Evolutionary conservation across 2,797 vertebrate species (phyloP).

Genomic region (Enteromius argenteus): DNA sequence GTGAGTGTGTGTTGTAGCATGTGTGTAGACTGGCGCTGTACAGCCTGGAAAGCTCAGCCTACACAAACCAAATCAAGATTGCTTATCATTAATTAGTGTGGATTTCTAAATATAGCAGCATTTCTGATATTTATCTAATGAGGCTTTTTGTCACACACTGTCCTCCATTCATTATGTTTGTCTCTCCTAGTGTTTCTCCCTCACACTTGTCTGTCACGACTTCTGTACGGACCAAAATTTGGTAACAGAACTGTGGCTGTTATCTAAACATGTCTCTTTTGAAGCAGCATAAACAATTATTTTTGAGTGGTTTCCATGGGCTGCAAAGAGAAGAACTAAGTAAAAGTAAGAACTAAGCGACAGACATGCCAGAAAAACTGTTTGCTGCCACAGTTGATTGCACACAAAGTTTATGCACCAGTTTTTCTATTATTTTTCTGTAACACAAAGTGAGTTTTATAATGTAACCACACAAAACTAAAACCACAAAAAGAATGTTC

Average conservation of each 20-base stretch:
- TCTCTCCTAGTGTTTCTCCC: not conserved
- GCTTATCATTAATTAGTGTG: constrained; percentile 64
- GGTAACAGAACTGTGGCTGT: not conserved
- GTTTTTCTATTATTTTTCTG: not conserved
- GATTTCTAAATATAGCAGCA: constrained; percentile 60
- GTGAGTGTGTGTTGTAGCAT: constrained; percentile 33
- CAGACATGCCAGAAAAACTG: not conserved
- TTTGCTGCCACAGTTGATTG: not conserved
- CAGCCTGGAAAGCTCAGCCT: constrained; percentile 47
- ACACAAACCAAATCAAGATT: constrained; percentile 57
- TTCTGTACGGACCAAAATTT: not conserved
- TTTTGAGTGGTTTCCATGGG: not conserved
- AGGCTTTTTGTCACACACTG: constrained; percentile 7
- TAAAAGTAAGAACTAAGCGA: not conserved
- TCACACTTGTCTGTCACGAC: not conserved
- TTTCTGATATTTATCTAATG: constrained; percentile 55
- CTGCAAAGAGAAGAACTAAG: not conserved
- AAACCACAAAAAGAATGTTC: not conserved
- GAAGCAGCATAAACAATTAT: not conserved
- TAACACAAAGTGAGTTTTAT: not conserved
- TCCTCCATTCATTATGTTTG: not conserved
- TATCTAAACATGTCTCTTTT: not conserved
- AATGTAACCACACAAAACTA: not conserved
- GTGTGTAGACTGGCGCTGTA: constrained; percentile 3
- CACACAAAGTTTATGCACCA: not conserved